Evolutionary conservation across 2,888 invertebrate genomes (phyloP).

Genomic region (Sarcophaga subvicina): DNA sequence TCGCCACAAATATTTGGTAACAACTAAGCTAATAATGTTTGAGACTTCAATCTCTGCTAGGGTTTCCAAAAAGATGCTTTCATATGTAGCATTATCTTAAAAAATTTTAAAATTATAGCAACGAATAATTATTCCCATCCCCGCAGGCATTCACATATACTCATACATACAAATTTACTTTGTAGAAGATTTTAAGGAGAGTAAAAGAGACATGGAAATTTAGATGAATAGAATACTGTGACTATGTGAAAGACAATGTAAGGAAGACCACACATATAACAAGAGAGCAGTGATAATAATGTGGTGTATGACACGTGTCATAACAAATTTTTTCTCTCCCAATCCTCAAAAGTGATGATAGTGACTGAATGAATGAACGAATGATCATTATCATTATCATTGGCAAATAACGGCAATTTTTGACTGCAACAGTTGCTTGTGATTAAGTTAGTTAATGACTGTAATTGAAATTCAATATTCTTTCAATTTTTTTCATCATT

Average conservation of each 20-base stretch:
- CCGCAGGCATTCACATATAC: background rate
- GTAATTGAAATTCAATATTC: slow-evolving; percentile 82
- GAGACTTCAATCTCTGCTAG: too few relatives aligned
- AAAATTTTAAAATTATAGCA: too few relatives aligned
- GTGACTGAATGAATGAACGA: slow-evolving; percentile 4
- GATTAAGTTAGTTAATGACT: slow-evolving; percentile 75
- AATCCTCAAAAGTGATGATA: slow-evolving; percentile 31
- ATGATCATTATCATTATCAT: background rate
- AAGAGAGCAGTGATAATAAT: slow-evolving; percentile 35
- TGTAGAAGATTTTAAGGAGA: slow-evolving; percentile 42
- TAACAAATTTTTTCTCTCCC: slow-evolving; percentile 35
- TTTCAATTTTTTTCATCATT: background rate
- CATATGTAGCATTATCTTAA: too few relatives aligned
- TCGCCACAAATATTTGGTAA: too few relatives aligned
- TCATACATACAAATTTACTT: background rate
- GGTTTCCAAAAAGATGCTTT: too few relatives aligned
- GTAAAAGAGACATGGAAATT: slow-evolving; percentile 3
- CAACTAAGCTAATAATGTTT: too few relatives aligned
- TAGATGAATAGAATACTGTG: background rate
- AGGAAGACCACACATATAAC: slow-evolving; percentile 4
- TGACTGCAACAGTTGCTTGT: background rate
- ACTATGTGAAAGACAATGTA: background rate
- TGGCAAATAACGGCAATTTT: slow-evolving; percentile 20
- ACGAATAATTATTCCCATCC: background rate
- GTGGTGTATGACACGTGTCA: slow-evolving; percentile 57